Percentiles rank a stretch among this genome's conserved stretches.
Evolutionary conservation across 1,140 invertebrate species (phyloP).

Genomic region (Drosophila grimshawi): DNA sequence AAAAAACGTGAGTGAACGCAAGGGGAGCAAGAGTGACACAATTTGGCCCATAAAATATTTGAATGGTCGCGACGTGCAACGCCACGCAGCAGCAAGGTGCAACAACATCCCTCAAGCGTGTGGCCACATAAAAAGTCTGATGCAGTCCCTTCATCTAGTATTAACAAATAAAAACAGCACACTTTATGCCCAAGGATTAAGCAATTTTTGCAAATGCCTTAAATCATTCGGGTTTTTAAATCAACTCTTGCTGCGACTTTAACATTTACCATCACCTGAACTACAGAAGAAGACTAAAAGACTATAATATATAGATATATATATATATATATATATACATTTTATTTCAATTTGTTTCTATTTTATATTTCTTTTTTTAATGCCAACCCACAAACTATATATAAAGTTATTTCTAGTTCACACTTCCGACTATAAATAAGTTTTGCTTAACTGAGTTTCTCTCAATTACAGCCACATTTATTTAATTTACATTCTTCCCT

Average conservation of each 20-base stretch:
- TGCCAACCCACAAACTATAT: no score
- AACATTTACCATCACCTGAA: slow-evolving; percentile 3
- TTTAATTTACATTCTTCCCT: not conserved
- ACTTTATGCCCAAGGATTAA: not conserved
- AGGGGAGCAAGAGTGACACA: slow-evolving; percentile 55
- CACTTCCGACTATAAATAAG: no score
- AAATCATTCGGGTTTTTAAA: no score
- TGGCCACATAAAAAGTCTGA: not conserved
- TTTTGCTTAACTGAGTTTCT: not conserved
- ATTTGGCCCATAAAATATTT: slow-evolving; percentile 74
- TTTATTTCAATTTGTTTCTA: no score
- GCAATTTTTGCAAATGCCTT: not conserved
- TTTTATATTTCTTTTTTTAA: no score
- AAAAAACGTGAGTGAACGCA: not conserved
- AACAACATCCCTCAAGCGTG: slow-evolving; percentile 22
- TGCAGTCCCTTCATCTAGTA: slow-evolving; percentile 1
- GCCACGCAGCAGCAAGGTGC: slow-evolving; percentile 13
- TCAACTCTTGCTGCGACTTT: not conserved
- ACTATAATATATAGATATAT: no score
- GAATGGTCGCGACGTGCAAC: slow-evolving; percentile 64
- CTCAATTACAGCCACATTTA: not conserved
- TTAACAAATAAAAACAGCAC: slow-evolving; percentile 6
- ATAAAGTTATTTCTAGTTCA: no score
- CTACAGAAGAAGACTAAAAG: not conserved
- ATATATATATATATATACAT: no score